Evolutionary conservation across 2,797 vertebrate species (phyloP), one percentile per base, ranked within the genome.

Genomic region (Acestrorhynchus altus): DNA sequence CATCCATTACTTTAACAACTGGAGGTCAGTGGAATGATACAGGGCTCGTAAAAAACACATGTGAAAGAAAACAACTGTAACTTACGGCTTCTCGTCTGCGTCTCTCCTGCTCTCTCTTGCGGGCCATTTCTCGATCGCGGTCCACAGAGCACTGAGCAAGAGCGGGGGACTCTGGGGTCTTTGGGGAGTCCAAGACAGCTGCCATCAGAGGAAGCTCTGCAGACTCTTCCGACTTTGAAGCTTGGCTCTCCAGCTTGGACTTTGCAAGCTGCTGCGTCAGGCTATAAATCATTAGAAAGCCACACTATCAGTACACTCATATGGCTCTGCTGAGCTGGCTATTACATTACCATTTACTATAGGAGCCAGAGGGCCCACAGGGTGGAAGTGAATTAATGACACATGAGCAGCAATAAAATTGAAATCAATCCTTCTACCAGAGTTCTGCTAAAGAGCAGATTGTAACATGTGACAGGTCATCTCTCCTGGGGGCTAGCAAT

Each of bases 81-180:
- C 96, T 95, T 89, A 99, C 97, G 35, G 92, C 94, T 86, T 96
- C 94, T 85, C 89, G 94, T 39, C 94, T 89, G 71, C 97, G 95
- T 10, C 96, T 94, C 47, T 98, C 97, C 78, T 97, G 96, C 80
- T 96, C 97, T 81, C 86, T 94, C 80, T 87, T 93, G 67, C 95
- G 95, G 26, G 96, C 97, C 88, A 95, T 81, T 72, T 93, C 92
- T 57, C 94, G 90, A 11, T 95, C 92, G 68, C 81, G 80, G 31
- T 90, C 84, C 80, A 93, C 67, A 26, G 35, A 28, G 0, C 49
- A 39, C 76, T 88, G 88, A 49, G 83, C 82, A 44, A 44, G 79
- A n/a, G 85, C 39, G 0, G 82, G 51, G 84, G 81, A 28, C 65
- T 85, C 87, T 0, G 22, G n/a, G 0, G 76, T 74, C 84, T 84